Evolutionary conservation across 2,888 invertebrate species (phyloP), one percentile per base, ranked within the genome.

Genomic region (Oligia latruncula): DNA sequence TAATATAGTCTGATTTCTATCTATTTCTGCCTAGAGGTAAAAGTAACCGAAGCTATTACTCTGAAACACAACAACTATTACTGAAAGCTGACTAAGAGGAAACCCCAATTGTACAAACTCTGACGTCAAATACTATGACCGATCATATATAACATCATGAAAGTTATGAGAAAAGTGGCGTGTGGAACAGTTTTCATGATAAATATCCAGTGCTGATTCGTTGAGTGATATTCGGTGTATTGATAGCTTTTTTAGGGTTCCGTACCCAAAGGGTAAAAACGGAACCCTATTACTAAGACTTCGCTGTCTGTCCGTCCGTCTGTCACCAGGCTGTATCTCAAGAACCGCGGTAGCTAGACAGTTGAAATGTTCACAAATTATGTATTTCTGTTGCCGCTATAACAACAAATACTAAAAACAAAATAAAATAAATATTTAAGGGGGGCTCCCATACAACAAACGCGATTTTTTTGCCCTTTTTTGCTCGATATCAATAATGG

Each of bases 111-210:
- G 20, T 20, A 58, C 23, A 46, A 52, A 40, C 6, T 66, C 0
- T 67, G 66, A 62, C 60, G 84, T 80, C 84, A 62, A 13, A 46
- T 23, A 9, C 8, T 43, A 58, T 62, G 43, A 29, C 15, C 35
- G 35, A 78, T 77, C 46, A n/a, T 46, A 43, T 20, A n/a, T 46
- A 43, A 23, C 76, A 62, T 20, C 52, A 40, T 46, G 75, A n/a
- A 46, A 74, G 62, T 78, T 40, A 55, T 70, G 35, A 64, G 83
- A 55, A 3, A 46, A 46, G 35, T 52, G 43, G n/a, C 17, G 52
- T 23, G 49, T 20, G 43, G 8, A 43, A 29, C 62, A n/a, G 40
- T 76, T n/a, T 20, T 23, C 15, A 43, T 35, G 29, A 52, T 77
- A 60, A 20, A 66, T 62, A 52, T 35, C 17, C 20, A 66, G 4